Evolutionary conservation across 1,140 invertebrate genomes (phyloP).

Genomic region (Bactericera cockerelli): DNA sequence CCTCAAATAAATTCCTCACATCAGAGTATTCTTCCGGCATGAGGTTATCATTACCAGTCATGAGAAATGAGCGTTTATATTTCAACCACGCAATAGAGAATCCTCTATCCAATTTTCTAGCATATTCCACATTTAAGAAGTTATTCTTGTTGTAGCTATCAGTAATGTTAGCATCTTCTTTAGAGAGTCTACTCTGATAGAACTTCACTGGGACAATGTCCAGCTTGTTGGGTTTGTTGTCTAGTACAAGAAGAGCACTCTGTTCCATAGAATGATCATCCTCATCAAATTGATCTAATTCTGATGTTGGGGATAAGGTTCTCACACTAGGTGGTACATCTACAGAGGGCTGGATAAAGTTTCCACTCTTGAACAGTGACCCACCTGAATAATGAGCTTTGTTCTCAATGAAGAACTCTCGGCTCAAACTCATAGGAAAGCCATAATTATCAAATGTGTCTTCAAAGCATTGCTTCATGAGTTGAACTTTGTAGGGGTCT

Average conservation of each 20-base stretch:
- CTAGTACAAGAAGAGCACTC: neutral
- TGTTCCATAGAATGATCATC: neutral
- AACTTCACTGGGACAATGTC: neutral
- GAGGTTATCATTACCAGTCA: neutral
- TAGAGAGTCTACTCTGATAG: neutral
- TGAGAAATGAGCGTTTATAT: neutral
- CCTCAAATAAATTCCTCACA: neutral
- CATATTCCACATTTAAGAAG: slow-evolving; percentile 4
- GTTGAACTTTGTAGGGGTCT: slow-evolving; percentile 49
- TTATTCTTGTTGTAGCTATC: neutral
- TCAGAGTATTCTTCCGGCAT: neutral
- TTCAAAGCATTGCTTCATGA: slow-evolving; percentile 75
- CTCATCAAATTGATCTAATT: neutral
- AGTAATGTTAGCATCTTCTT: neutral
- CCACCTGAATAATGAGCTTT: neutral
- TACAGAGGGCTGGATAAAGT: neutral
- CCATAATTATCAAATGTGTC: slow-evolving; percentile 24
- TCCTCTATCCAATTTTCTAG: neutral
- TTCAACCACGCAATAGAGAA: slow-evolving; percentile 1
- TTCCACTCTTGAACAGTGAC: neutral
- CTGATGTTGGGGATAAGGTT: neutral
- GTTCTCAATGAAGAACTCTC: slow-evolving; percentile 2
- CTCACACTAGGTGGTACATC: neutral
- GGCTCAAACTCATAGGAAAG: slow-evolving; percentile 21
- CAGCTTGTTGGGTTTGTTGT: neutral